phyloP scores from a whole-genome alignment of 2,888 invertebrate genomes.

The Icerya purchasi region DNA sequence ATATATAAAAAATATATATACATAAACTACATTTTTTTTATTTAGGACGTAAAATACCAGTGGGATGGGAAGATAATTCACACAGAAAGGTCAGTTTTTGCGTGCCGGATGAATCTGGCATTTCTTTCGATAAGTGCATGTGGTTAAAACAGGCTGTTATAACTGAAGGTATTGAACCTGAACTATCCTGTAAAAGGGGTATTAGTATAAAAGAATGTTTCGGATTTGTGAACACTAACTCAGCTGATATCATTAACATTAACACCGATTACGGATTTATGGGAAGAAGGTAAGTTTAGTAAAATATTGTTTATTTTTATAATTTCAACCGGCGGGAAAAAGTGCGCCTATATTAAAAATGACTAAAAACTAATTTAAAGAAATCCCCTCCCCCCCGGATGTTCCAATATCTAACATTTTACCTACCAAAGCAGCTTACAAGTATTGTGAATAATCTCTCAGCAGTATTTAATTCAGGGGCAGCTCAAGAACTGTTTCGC shows the following conservation, averaged over 20 bases:
- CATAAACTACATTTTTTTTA: background rate
- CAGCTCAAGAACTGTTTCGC: no score
- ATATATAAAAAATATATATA: no score
- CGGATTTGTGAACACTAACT: slow-evolving; percentile 28
- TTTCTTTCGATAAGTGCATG: slow-evolving; percentile 38
- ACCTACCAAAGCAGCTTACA: no score
- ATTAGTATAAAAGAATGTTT: slow-evolving; percentile 32
- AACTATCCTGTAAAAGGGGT: slow-evolving; percentile 31
- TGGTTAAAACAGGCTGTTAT: slow-evolving; percentile 35
- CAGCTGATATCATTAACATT: slow-evolving; percentile 36
- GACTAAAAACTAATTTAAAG: no score
- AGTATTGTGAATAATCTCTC: no score
- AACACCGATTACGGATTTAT: slow-evolving; percentile 41
- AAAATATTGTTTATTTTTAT: no score
- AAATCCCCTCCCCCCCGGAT: no score
- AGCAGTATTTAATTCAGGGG: no score
- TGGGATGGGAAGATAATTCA: slow-evolving; percentile 8
- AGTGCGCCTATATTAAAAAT: no score
- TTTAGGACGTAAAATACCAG: slow-evolving; percentile 19
- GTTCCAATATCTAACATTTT: no score
- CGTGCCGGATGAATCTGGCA: slow-evolving; percentile 20
- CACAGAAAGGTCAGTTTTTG: slow-evolving; percentile 16
- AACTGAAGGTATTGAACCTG: slow-evolving; percentile 36
- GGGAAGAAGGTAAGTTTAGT: slow-evolving; percentile 39
- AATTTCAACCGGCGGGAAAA: no score